Conservation (phyloP, 35 echinoderm and acorn worm genomes). For the Heliocidaris tuberculata region DNA sequence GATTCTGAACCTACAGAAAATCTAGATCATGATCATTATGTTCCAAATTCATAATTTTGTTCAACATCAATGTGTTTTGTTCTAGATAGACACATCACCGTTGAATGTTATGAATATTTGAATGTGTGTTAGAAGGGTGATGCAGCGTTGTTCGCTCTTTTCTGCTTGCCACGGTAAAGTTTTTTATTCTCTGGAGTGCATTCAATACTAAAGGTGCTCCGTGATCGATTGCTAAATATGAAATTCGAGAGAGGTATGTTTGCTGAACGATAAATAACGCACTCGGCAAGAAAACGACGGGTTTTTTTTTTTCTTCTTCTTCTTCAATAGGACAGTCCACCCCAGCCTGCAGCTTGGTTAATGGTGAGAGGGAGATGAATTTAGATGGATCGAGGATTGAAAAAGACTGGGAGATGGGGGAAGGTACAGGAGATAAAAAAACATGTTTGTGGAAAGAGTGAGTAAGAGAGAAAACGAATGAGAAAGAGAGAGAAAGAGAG, state of each 20-base stretch:
- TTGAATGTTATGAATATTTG: not conserved
- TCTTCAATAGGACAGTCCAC: not conserved
- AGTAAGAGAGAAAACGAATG: too few species aligned
- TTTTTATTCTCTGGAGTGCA: not conserved
- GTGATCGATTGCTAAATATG: constrained; percentile 17
- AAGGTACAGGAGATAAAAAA: too few species aligned
- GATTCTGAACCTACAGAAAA: not conserved
- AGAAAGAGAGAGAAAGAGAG: too few species aligned
- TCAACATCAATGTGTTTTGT: not conserved
- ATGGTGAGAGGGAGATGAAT: too few species aligned
- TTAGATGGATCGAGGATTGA: too few species aligned
- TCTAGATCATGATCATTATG: not conserved
- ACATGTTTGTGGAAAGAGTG: too few species aligned
- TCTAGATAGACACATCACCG: not conserved
- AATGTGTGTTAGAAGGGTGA: not conserved
- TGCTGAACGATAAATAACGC: constrained; percentile 3
- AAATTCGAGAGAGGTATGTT: not conserved
- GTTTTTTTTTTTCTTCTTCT: not conserved
- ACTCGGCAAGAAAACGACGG: not conserved
- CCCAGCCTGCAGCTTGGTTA: not conserved
- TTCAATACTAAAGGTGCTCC: not conserved
- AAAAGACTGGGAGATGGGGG: too few species aligned
- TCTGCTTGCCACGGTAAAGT: not conserved
- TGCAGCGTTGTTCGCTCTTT: not conserved
- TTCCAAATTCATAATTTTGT: not conserved